phyloP scores from a whole-genome alignment of 2,113 vertebrate species.

The Cryptoleucopteryx plumbea region DNA sequence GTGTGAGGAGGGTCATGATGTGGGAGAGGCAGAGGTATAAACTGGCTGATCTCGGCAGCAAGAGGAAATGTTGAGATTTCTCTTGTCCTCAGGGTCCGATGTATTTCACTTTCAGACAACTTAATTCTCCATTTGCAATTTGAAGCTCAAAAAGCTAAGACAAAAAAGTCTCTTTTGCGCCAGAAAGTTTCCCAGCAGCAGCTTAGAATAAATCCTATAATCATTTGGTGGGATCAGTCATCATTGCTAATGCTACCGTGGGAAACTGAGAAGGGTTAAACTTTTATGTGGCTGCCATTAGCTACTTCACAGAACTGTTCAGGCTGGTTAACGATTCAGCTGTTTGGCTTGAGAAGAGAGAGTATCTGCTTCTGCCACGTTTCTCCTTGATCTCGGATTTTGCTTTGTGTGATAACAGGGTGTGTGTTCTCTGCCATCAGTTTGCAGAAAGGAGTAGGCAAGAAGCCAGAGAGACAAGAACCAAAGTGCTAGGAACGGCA shows the following conservation, averaged over 20 bases:
- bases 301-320: background rate
- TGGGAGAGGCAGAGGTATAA: background rate
- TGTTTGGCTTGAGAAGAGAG: constrained; percentile 47
- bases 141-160: background rate
- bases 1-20: background rate
- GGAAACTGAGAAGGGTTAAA: constrained; percentile 62
- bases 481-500: background rate
- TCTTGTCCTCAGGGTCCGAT: background rate
- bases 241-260: background rate
- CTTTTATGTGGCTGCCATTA: constrained; percentile 5
- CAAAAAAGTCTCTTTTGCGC: background rate
- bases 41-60: background rate
- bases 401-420: background rate
- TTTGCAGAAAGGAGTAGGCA: background rate
- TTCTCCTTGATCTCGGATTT: constrained; percentile 38
- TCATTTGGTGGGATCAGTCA: constrained; percentile 1
- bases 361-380: background rate
- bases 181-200: constrained; percentile 42
- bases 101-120: constrained; percentile 35
- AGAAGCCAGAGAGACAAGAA: background rate
- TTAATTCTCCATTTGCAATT: constrained; percentile 27
- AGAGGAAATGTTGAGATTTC: constrained; percentile 16
- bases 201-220: constrained; percentile 48
- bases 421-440: background rate
- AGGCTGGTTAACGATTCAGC: constrained; percentile 33